A percentile compares a stretch with the other conserved stretches of the same genome.
Conservation (phyloP, 2,888 invertebrate genomes). For the Heliconius hortense region DNA sequence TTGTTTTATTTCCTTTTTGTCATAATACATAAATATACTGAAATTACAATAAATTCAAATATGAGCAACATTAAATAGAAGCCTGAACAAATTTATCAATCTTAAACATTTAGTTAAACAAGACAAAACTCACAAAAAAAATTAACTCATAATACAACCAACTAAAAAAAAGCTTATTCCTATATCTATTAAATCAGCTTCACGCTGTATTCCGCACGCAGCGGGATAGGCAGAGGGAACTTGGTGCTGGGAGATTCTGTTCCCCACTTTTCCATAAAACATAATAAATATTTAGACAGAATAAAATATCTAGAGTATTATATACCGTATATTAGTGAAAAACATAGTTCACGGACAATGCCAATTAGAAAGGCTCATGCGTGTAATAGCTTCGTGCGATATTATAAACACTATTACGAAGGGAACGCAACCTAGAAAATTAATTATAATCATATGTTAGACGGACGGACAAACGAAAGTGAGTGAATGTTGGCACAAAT, state of each 20-base stretch:
- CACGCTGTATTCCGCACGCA: no score
- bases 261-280: not conserved
- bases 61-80: not conserved
- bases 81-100: not conserved
- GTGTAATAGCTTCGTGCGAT: conserved; percentile 55
- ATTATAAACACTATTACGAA: conserved; percentile 57
- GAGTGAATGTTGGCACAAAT: conserved; percentile 21
- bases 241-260: no score
- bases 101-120: not conserved
- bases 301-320: not conserved
- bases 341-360: conserved; percentile 29
- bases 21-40: not conserved
- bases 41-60: not conserved
- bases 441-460: conserved; percentile 65
- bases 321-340: conserved; percentile 15
- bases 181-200: no score
- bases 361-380: conserved; percentile 46
- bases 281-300: not conserved
- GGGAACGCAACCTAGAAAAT: conserved; percentile 60
- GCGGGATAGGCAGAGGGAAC: no score
- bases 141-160: not conserved
- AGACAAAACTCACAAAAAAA: not conserved
- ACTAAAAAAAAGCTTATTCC: not conserved
- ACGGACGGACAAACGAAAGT: conserved; percentile 30
- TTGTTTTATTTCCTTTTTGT: conserved; percentile 28